Conservation (phyloP, 2,888 invertebrate species). For the Xestia rhomboidea region DNA sequence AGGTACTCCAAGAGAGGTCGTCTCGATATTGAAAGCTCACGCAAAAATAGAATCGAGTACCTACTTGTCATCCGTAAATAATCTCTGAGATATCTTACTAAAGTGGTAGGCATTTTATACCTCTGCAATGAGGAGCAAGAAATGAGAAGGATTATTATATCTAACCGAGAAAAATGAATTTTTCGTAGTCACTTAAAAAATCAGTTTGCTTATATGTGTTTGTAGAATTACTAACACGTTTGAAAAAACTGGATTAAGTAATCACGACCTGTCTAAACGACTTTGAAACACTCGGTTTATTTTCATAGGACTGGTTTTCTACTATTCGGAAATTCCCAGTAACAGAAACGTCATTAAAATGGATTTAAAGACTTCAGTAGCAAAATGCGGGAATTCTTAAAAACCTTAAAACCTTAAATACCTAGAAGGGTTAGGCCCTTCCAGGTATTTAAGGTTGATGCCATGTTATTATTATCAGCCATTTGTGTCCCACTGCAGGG, state of each 20-base stretch:
- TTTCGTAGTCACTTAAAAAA: background rate
- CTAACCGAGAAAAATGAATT: background rate
- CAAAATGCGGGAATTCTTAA: background rate
- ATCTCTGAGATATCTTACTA: slow-evolving; percentile 8
- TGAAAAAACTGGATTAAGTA: background rate
- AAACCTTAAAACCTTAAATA: too few species aligned
- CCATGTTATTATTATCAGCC: too few species aligned
- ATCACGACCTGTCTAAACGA: background rate
- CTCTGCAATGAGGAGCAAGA: background rate
- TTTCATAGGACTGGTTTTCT: background rate
- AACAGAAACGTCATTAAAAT: background rate
- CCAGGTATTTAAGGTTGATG: background rate
- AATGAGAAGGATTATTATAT: background rate
- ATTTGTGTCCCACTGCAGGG: too few species aligned
- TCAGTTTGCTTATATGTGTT: background rate
- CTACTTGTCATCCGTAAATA: slow-evolving; percentile 4
- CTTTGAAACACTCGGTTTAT: background rate
- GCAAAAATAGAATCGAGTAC: slow-evolving; percentile 1
- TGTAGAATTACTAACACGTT: background rate
- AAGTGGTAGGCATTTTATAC: background rate
- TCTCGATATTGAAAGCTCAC: background rate
- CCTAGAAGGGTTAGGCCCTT: too few species aligned
- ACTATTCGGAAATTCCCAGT: background rate
- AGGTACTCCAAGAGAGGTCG: background rate
- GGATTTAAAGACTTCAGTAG: background rate